A percentile compares a stretch with the other conserved stretches of the same genome.
Conservation (phyloP, 2,797 vertebrate species). For the Gouania willdenowi region DNA sequence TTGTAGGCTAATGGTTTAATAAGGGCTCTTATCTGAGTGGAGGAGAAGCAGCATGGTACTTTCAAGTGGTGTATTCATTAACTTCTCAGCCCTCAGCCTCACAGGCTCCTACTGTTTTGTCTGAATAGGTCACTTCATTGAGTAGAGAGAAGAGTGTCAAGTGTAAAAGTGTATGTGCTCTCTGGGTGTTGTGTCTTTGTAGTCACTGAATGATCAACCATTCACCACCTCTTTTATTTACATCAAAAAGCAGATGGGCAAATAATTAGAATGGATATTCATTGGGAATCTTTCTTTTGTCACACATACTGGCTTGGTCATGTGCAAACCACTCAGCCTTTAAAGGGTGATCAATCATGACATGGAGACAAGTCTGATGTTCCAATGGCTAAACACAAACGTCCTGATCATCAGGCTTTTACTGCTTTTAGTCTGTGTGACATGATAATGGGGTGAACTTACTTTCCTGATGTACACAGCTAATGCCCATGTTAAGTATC, state of each 20-base stretch:
- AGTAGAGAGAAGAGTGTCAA: constrained; percentile 65
- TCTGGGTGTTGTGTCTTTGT: constrained; percentile 56
- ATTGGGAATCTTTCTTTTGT: constrained; percentile 63
- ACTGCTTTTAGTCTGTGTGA: constrained; percentile 28
- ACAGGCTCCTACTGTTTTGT: constrained; percentile 57
- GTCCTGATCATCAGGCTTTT: constrained; percentile 44
- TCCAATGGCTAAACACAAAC: constrained; percentile 57
- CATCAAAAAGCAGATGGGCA: constrained; percentile 64
- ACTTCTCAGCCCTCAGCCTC: constrained; percentile 40
- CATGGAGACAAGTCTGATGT: constrained; percentile 67
- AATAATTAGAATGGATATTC: constrained; percentile 70
- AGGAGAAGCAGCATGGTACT: constrained; percentile 41
- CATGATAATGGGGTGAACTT: constrained; percentile 32
- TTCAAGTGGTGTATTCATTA: constrained; percentile 60
- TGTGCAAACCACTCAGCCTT: constrained; percentile 42
- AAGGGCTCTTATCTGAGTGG: constrained; percentile 47
- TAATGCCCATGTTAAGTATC: too few relatives aligned
- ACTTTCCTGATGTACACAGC: too few relatives aligned
- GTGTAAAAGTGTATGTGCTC: constrained; percentile 47
- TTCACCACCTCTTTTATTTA: constrained; percentile 58
- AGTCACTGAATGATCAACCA: constrained; percentile 63
- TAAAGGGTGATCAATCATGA: constrained; percentile 72
- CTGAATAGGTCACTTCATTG: constrained; percentile 61
- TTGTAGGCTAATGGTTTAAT: constrained; percentile 62
- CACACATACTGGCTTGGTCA: constrained; percentile 50